Evolutionary conservation across 2,113 vertebrate species (phyloP).

Genomic region (Megaleporinus macrocephalus): DNA sequence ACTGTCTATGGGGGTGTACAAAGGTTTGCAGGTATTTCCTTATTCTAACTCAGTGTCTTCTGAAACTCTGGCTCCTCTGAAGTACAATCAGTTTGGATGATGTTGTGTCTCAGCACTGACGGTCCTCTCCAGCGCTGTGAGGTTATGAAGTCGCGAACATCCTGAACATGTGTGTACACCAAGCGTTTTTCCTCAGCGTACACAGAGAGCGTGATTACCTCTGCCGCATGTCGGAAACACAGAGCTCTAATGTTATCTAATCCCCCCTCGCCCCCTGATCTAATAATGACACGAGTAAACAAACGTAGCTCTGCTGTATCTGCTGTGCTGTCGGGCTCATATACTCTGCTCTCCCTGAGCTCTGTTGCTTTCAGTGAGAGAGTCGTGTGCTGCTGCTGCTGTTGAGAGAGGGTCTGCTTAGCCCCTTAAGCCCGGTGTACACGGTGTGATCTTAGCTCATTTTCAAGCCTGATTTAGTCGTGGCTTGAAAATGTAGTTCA

Average conservation of each 20-base stretch:
- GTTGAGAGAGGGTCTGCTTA: too few species aligned
- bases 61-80: too few species aligned
- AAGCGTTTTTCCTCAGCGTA: conserved; percentile 7
- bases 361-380: neutral
- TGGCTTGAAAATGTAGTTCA: too few species aligned
- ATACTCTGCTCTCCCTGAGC: neutral
- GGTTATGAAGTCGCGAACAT: conserved; percentile 15
- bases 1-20: too few species aligned
- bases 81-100: too few species aligned
- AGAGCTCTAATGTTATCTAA: conserved; percentile 26
- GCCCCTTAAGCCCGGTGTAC: neutral
- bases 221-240: neutral
- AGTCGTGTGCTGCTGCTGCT: neutral
- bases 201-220: neutral
- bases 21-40: too few species aligned
- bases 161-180: conserved; percentile 1
- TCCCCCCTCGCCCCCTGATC: conserved; percentile 1
- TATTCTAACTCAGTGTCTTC: too few species aligned
- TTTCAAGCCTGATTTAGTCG: too few species aligned
- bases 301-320: conserved; percentile 11
- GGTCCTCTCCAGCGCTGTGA: neutral
- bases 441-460: too few species aligned
- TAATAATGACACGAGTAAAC: conserved; percentile 24
- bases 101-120: too few species aligned
- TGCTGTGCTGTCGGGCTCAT: neutral